phyloP scores from a whole-genome alignment of 2,797 vertebrate genomes.

The Euthynnus affinis region DNA sequence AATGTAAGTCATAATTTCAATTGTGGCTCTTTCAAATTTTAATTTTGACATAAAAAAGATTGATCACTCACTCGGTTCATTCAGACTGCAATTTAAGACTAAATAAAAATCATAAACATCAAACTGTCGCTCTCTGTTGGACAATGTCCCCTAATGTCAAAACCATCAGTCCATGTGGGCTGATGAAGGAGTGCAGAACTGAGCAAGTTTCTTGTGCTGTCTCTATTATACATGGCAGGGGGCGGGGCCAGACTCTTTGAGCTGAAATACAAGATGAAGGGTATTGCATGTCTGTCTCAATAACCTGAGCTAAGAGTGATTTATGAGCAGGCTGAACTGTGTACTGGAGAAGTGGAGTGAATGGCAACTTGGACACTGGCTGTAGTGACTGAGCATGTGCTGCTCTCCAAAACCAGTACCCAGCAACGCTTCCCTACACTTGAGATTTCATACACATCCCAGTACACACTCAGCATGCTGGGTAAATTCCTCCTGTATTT shows the following conservation, averaged over 20 bases:
- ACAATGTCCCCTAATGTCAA: neutral
- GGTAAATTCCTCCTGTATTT: constrained; percentile 23
- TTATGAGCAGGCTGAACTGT: constrained; percentile 44
- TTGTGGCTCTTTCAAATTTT: too few species aligned
- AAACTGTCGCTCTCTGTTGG: neutral
- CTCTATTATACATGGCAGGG: constrained; percentile 47
- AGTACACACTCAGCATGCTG: constrained; percentile 7
- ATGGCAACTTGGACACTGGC: constrained; percentile 1
- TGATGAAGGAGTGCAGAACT: neutral
- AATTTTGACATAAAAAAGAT: too few species aligned
- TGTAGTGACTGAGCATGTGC: constrained; percentile 5
- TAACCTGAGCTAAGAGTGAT: constrained; percentile 50
- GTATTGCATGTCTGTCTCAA: constrained; percentile 50
- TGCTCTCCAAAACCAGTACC: constrained; percentile 9
- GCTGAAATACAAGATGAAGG: constrained; percentile 37
- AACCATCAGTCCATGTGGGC: neutral
- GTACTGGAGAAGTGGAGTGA: constrained; percentile 26
- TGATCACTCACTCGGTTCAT: too few species aligned
- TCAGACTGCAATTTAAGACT: too few species aligned
- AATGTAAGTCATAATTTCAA: too few species aligned
- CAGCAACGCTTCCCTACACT: constrained; percentile 8
- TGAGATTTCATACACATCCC: constrained; percentile 42
- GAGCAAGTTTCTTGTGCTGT: neutral
- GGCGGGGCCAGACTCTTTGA: constrained; percentile 12
- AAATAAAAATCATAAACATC: neutral